Base-by-base conservation (phyloP, 2,113 vertebrate species). In the Nannobrachium achirus region DNA sequence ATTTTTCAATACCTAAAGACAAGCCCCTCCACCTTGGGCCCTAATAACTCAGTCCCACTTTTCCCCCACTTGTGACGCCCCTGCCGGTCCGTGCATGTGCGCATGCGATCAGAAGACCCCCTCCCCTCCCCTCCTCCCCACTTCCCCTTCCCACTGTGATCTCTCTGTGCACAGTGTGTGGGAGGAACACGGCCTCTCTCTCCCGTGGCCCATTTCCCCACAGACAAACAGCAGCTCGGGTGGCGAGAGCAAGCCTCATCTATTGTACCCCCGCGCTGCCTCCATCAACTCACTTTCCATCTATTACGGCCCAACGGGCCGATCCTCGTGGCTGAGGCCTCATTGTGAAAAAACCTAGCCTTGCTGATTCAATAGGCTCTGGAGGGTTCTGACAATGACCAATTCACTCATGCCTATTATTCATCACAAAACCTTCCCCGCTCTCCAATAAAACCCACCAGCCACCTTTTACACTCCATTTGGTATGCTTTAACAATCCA, bases 351-450 rank as follows among this genome's bases (percentile, higher is more conserved):
- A 88, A 83, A 68, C 75, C 80, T 44, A 66, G 67, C 71, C 68
- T 78, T 71, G 82, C 84, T 81, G 80, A 88, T 89, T 88, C 88
- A 87, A 87, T 84, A 69, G 78, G 81, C 79, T 80, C 78, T 78
- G 58, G 88, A 83, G 85, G 71, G 82, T 78, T 89, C 67, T 87
- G 88, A 87, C 86, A 86, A 91, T 89, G 89, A 89, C 86, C 86
- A 86, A 89, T 89, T 89, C 86, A 89, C 85, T 87, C 79, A 75
- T 82, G 79, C 79, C 76, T 82, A 83, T 89, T 89, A 89, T 89
- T 89, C 88, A 89, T 89, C 89, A 89, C 86, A 88, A 81, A 86
- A 77, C 76, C 82, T 86, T 86, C 87, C 73, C 85, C 63, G 63
- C 82, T 73, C 76, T 87, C 84, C 78, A 82, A 85, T 86, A 84